Base-by-base conservation (phyloP, 2,888 invertebrate genomes). In the Pristionchus fissidentatus region DNA sequence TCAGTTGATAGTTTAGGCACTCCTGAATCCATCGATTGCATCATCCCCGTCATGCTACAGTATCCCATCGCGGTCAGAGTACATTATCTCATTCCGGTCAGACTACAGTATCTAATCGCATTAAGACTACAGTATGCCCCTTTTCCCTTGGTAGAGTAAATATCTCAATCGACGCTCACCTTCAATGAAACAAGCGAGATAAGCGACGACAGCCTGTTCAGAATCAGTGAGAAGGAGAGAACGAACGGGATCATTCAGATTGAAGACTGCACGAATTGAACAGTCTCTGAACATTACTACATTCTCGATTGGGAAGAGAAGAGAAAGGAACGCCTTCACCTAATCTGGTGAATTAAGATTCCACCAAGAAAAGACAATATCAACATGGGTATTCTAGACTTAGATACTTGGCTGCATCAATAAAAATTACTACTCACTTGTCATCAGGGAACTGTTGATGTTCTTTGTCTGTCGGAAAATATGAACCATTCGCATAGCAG, bases 401-500 rank as follows among this genome's bases (percentile, higher is more conserved):
- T n/a, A n/a, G n/a, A n/a, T n/a, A n/a, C n/a, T n/a, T n/a, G n/a
- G n/a, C n/a, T n/a, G n/a, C n/a, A n/a, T n/a, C n/a, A 35, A 35
- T 35, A 22, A 32, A 13, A 7, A 55, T 22, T 4, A 35, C n/a
- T 7, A 38, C 70, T 70, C 70, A 70, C 86, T 77, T 82, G 1
- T 60, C 35, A 49, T 86, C 86, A 15, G 86, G 86, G 49, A 86
- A 84, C 26, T 55, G n/a, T 57, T 86, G 84, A 32, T 62, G 35
- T 3, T 49, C 15, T 3, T 85, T 81, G 2, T 86, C 84, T 0
- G 87, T 85, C 13, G 90, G 89, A 60, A 90, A 90, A 81, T 90
- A 91, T 29, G 90, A 83, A 29, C 90, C 91, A 75, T 91, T 91
- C 22, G 87, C 84, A 75, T 90, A 91, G 83, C 90, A 91, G 19